A percentile compares a stretch with the other conserved stretches of the same genome.
Conservation (phyloP, 1,140 invertebrate genomes). For the Ruditapes philippinarum region DNA sequence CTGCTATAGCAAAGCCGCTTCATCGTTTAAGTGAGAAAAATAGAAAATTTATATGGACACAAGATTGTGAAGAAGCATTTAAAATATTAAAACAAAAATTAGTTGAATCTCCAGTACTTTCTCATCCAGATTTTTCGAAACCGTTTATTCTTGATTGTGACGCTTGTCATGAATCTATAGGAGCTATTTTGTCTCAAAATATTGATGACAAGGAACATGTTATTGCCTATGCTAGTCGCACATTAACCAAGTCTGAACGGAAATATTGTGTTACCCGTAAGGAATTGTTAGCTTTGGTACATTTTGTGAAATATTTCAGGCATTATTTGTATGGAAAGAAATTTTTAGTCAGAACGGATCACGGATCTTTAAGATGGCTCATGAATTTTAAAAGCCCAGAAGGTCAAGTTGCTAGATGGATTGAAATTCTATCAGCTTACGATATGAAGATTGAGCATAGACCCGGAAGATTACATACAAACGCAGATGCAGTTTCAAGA, state of each 20-base stretch:
- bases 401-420: slow-evolving; percentile 69
- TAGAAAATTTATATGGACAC: not conserved
- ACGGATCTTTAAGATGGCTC: slow-evolving; percentile 18
- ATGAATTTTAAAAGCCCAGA: slow-evolving; percentile 22
- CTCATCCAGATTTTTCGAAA: slow-evolving; percentile 78
- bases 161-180: slow-evolving; percentile 83
- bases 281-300: slow-evolving; percentile 62
- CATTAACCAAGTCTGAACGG: slow-evolving; percentile 4
- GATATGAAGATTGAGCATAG: slow-evolving; percentile 72
- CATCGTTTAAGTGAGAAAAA: slow-evolving; percentile 8
- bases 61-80: not conserved
- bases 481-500: slow-evolving; percentile 73
- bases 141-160: slow-evolving; percentile 85
- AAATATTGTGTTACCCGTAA: slow-evolving; percentile 54
- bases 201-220: slow-evolving; percentile 67
- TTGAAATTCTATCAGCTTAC: slow-evolving; percentile 69
- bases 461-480: slow-evolving; percentile 70
- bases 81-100: slow-evolving; percentile 72
- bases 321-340: not conserved
- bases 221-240: slow-evolving; percentile 41
- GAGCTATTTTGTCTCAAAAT: slow-evolving; percentile 84
- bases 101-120: slow-evolving; percentile 68
- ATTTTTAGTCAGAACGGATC: slow-evolving; percentile 1
- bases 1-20: slow-evolving; percentile 12
- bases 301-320: slow-evolving; percentile 53